Evolutionary conservation across 1,140 invertebrate species (phyloP).

Genomic region (Plectrocnemia conspersa): DNA sequence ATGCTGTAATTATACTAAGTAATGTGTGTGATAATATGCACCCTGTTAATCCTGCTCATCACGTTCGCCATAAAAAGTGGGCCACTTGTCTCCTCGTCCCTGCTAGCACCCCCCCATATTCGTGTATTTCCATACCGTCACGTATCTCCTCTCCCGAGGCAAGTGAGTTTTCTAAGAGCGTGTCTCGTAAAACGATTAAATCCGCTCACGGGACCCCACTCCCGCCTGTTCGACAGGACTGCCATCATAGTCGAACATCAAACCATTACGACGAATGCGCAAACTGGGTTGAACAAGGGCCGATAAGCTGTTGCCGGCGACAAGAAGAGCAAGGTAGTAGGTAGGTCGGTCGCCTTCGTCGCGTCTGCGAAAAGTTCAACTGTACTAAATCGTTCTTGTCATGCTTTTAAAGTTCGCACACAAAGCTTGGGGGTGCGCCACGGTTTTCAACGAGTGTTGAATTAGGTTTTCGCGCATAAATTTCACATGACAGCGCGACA

Average conservation of each 20-base stretch:
- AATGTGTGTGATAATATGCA: too few relatives aligned
- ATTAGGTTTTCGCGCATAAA: conserved; percentile 34
- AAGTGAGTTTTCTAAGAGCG: too few relatives aligned
- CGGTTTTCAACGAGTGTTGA: conserved; percentile 30
- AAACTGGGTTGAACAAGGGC: not conserved
- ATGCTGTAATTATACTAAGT: too few relatives aligned
- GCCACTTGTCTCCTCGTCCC: not conserved
- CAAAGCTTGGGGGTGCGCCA: conserved; percentile 13
- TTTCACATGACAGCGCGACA: conserved; percentile 31
- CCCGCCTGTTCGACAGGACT: not conserved
- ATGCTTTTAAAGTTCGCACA: conserved; percentile 33
- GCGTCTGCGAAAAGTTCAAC: conserved; percentile 15
- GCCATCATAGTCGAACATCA: not conserved
- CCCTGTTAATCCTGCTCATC: not conserved
- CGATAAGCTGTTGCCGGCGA: conserved; percentile 5
- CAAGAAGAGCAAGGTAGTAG: too few relatives aligned
- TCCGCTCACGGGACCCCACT: not conserved
- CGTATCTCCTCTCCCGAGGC: too few relatives aligned
- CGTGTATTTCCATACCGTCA: too few relatives aligned
- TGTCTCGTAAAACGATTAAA: conserved; percentile 16
- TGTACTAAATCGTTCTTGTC: conserved; percentile 35
- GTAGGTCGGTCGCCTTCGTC: not conserved
- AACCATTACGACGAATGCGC: conserved; percentile 6
- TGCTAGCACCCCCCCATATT: too few relatives aligned
- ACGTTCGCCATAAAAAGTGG: not conserved